Percentiles rank a stretch among this genome's conserved stretches.
These are phyloP conservation scores for Furnarius figulus DNA, from an alignment of 2,113 vertebrate species.

Conservation along the genomic window DNA sequence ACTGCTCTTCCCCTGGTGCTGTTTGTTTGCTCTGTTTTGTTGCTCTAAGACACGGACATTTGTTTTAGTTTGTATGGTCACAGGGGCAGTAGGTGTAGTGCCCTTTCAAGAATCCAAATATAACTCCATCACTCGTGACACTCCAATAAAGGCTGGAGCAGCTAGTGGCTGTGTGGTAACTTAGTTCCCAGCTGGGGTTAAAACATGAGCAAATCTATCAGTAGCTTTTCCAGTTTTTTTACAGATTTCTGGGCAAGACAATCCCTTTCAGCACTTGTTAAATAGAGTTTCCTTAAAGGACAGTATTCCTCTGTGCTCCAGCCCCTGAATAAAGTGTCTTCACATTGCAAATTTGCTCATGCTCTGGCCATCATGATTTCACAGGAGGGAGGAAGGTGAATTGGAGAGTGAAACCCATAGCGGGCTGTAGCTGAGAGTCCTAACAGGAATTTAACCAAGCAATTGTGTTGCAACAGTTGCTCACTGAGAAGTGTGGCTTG, in stretches of 20 bases:
- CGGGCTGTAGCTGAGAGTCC: background rate
- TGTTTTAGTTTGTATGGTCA: background rate
- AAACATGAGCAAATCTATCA: background rate
- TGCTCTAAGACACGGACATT: background rate
- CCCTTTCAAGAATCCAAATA: background rate
- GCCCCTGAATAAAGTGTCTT: background rate
- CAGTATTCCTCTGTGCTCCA: background rate
- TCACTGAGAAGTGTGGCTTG: background rate
- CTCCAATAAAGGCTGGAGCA: background rate
- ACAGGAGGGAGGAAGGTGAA: background rate
- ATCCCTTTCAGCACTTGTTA: background rate
- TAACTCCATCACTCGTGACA: background rate
- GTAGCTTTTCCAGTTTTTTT: background rate
- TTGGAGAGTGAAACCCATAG: background rate
- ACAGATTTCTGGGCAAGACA: background rate
- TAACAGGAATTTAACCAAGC: background rate
- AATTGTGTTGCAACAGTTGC: background rate
- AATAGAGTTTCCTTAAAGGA: background rate
- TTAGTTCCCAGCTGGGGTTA: background rate
- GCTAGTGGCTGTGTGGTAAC: rapidly evolving
- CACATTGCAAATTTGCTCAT: background rate
- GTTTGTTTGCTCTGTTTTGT: background rate
- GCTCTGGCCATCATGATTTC: background rate
- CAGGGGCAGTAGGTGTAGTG: background rate
- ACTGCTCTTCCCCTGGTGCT: background rate